Base-by-base conservation (phyloP, 1,140 invertebrate species). In the Lordiphosa clarofinis region DNA sequence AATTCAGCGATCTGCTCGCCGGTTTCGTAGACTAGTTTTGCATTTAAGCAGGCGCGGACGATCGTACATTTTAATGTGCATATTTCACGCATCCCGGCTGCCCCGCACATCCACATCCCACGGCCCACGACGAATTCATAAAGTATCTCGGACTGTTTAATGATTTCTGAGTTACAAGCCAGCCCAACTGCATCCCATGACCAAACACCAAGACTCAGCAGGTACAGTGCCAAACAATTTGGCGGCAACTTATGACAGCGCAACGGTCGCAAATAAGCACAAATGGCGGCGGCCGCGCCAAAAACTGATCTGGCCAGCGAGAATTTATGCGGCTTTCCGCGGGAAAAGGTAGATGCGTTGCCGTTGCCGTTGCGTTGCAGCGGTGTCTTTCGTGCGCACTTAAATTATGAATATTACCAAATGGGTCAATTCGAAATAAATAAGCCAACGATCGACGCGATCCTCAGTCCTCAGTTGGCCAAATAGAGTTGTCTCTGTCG, bases 401-500 rank as follows among this genome's bases (percentile, higher is more conserved):
- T 87, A 86, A 86, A 69, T 87, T 86, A 86, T 86, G 84, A 86
- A 87, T 86, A 86, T 86, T 82, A 73, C 82, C 82, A 82, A 86
- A 87, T 86, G 82, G 75, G 75, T 82, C 82, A 82, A 82, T 86
- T 86, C 63, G 65, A 82, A 86, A 86, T 86, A 86, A 86, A 86
- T 86, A 87, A 84, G 82, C 75, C 73, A 78, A 56, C 60, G 12
- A 31, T 35, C 35, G 15, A 40, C 13, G 15, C 60, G 39, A 36
- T 52, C 12, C 46, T 43, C 39, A 50, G 10, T 11, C 31, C 33
- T 52, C 35, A 11, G 38, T 56, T 56, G 43, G 67, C 63, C 73
- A 70, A 82, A 82, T 82, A 84, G 78, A 82, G 78, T 78, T 84
- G 78, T 82, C 78, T 78, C 64, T 78, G 73, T 73, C 73, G 69